Conservation (phyloP, 2,797 vertebrate species). For the Lepidocolaptes lacrymiger region DNA sequence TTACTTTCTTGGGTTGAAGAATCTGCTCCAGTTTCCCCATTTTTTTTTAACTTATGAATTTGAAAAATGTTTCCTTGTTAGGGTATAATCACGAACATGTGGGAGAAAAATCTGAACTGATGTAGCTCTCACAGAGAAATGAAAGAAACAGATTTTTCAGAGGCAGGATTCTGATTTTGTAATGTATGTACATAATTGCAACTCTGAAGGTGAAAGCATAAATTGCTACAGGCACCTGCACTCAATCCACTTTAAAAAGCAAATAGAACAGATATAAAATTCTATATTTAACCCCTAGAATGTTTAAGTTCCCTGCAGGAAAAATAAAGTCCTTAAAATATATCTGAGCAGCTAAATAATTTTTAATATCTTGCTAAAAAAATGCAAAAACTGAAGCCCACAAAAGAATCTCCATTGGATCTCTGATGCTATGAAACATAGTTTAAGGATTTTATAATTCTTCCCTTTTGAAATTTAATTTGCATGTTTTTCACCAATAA, state of each 20-base stretch:
- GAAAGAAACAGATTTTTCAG: constrained; percentile 57
- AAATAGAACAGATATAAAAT: not conserved
- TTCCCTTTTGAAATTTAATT: not conserved
- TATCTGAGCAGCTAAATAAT: not conserved
- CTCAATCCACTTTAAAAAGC: not conserved
- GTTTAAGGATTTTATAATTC: not conserved
- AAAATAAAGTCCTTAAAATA: not conserved
- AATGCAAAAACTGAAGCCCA: not conserved
- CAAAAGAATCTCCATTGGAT: not conserved
- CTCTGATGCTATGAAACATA: not conserved
- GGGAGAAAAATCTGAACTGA: constrained; percentile 5
- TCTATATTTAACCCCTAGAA: not conserved
- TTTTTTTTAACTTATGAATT: not conserved
- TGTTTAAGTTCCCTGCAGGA: not conserved
- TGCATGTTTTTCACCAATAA: not conserved
- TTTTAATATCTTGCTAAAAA: not conserved
- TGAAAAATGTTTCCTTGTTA: constrained; percentile 42
- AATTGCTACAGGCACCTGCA: not conserved
- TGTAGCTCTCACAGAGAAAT: not conserved
- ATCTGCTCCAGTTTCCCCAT: not conserved
- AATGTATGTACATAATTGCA: not conserved
- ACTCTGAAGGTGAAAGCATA: constrained; percentile 3
- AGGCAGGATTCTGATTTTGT: not conserved
- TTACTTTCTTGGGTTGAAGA: constrained; percentile 23
- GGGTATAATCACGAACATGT: constrained; percentile 32